Evolutionary conservation across 2,113 vertebrate species (phyloP).

Genomic region (Eurystomus gularis): DNA sequence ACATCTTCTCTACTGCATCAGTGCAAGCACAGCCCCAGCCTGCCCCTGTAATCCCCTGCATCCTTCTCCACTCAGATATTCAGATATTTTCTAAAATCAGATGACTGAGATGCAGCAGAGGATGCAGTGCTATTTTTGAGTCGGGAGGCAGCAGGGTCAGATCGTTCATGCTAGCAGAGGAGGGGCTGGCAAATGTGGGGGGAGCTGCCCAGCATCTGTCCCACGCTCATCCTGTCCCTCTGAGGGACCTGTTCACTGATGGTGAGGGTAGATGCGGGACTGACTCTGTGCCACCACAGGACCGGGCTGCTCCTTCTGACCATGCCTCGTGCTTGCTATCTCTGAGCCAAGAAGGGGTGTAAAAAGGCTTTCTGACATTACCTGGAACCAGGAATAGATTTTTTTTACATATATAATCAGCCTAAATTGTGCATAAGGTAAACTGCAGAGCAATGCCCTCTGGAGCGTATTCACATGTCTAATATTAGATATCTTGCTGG

Average conservation of each 20-base stretch:
- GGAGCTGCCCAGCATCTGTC: background rate
- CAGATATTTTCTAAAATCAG: background rate
- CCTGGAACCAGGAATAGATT: background rate
- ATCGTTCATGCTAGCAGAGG: fast-evolving
- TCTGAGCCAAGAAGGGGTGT: fast-evolving
- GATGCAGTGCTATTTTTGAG: background rate
- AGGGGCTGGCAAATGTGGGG: fast-evolving
- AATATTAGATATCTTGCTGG: constrained; percentile 41
- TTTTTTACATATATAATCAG: background rate
- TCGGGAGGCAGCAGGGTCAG: background rate
- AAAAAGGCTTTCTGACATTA: background rate
- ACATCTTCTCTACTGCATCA: background rate
- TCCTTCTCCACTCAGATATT: background rate
- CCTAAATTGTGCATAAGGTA: constrained; percentile 22
- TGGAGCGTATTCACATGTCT: background rate
- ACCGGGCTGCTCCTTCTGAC: background rate
- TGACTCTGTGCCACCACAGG: background rate
- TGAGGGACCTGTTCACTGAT: background rate
- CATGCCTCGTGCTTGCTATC: background rate
- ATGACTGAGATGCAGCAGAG: background rate
- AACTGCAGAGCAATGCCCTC: constrained; percentile 24
- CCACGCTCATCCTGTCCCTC: background rate
- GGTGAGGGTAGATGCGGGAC: fast-evolving
- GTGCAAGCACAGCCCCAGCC: background rate
- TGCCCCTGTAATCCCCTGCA: background rate